These are phyloP conservation scores for Listronotus oregonensis DNA, from an alignment of 1,140 invertebrate species.

Conservation along the genomic window DNA sequence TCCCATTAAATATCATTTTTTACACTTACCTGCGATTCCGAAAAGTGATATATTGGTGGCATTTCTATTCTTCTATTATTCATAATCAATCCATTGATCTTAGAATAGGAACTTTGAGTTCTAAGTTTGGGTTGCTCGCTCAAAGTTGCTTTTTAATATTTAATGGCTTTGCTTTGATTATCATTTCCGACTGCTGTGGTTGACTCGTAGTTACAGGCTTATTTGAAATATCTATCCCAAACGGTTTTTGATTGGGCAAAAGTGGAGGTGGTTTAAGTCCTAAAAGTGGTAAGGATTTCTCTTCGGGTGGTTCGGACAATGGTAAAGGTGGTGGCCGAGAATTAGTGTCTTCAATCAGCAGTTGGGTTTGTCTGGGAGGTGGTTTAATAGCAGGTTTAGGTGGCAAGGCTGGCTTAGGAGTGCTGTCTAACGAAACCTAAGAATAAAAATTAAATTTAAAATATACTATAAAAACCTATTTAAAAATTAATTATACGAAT, in stretches of 20 bases:
- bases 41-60: conserved; percentile 79
- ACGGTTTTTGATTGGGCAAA: conserved; percentile 16
- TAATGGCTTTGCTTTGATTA: conserved; percentile 79
- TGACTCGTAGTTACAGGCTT: conserved; percentile 29
- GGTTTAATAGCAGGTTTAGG: conserved; percentile 70
- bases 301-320: conserved; percentile 54
- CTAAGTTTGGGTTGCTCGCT: conserved; percentile 77
- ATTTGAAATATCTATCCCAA: conserved; percentile 19
- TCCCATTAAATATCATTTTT: too few species aligned
- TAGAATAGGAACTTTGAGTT: conserved; percentile 60
- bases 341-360: conserved; percentile 47
- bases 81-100: conserved; percentile 65
- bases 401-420: conserved; percentile 71
- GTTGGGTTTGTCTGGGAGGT: conserved; percentile 59
- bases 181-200: conserved; percentile 60
- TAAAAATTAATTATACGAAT: too few species aligned
- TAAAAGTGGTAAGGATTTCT: conserved; percentile 38
- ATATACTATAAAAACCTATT: too few species aligned
- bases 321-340: conserved; percentile 50
- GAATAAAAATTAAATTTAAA: neutral
- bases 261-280: conserved; percentile 50
- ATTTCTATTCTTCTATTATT: conserved; percentile 79
- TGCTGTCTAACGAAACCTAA: conserved; percentile 58
- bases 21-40: conserved; percentile 63
- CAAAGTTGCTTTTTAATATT: conserved; percentile 78